Base-by-base conservation (phyloP, 2,888 invertebrate genomes). In the Brenthis daphne region DNA sequence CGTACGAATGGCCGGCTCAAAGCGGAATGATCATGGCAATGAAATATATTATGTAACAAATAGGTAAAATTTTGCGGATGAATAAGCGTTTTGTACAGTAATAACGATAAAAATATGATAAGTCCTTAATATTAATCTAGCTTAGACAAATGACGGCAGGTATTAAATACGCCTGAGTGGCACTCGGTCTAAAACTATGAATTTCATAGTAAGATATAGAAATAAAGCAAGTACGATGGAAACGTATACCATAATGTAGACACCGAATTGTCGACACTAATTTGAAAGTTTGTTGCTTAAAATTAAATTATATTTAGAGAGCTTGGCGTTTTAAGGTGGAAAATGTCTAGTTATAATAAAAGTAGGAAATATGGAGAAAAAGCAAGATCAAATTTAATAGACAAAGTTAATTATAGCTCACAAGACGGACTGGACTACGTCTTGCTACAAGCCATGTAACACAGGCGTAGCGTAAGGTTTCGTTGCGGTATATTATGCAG, bases 41-140 rank as follows among this genome's bases (percentile, higher is more conserved):
- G 71, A 67, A 69, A 74, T 82, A 77, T 78, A 78, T 67, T 65
- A 67, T 60, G 68, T 70, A 77, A 82, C 79, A 82, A 81, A 83
- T 90, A 90, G 88, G 85, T 84, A 85, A 91, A 91, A 90, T 88
- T 87, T 88, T 88, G 88, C 84, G 85, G 84, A 82, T 82, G 84
- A 82, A 76, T 87, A 89, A 88, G 86, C 88, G 87, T 90, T 91
- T 91, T 92, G 92, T 92, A 92, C 92, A 92, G 91, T 89, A 80
- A 88, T 85, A 84, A 85, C 80, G 84, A 85, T 81, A 85, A 86
- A 85, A 81, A 81, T 84, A 82, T 74, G 64, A 57, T 78, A 87
- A 86, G 85, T 86, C 81, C 82, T 88, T 85, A 85, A 83, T 76
- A 79, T 82, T 87, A 87, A 82, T 79, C 81, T 89, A 89, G 84